Evolutionary conservation across 1,140 invertebrate species (phyloP), one percentile per base, ranked within the genome.

Genomic region (Riptortus pedestris): DNA sequence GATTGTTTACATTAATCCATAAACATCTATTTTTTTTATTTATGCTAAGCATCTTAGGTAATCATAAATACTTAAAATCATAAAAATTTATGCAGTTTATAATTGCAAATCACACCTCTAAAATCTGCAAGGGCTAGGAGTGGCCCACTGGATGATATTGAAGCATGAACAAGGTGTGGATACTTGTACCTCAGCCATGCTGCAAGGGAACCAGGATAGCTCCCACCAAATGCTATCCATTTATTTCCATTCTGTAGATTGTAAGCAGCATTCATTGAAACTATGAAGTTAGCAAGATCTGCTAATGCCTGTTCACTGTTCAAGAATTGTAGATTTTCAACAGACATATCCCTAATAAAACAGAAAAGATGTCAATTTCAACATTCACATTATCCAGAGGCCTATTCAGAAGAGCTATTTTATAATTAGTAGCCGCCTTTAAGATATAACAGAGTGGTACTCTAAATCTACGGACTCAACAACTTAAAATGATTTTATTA

Each of bases 171-270:
- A 4, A 96, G 76, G 77, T 96, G 85, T 2, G 93, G 91, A 76
- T 94, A 96, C 74, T 95, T 96, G 9, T 84, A 72, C 60, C 93
- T 77, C 59, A 90, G 78, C 93, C 93, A 96, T 7, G 92, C 93
- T 16, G 91, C 88, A 47, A 96, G 74, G 2, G 87, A 88, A 52
- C 93, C 93, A 2, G 92, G 86, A 75, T 97, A 97, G 0, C 90
- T 94, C 1, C 93, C 93, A 28, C 94, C 93, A 75, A 96, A 95
- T 1, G 84, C 84, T 65, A 97, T 85, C 88, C 91, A 94, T 77
- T 91, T 92, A n/a, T 81, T 81, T 22, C 78, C 72, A 12, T 72
- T 70, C 0, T 76, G 74, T 43, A 93, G 74, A 28, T 84, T 80
- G 64, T 85, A 82, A 68, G 83, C 73, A 5, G 74, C 65, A 69